phyloP scores from a whole-genome alignment of 2,888 invertebrate species.

The Zaprionus bogoriensis region DNA sequence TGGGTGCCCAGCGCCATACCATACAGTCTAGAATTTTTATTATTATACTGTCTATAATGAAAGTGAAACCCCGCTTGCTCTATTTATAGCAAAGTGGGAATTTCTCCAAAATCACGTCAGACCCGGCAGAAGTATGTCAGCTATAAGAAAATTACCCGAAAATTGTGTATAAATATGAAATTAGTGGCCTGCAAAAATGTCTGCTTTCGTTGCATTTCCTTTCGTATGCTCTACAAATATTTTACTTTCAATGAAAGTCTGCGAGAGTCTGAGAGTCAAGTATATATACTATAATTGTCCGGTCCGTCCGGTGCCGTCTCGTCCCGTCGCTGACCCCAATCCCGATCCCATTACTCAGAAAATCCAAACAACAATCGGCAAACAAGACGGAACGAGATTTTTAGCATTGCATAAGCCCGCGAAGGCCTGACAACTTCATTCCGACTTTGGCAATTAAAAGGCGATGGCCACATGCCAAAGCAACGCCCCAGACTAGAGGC shows the following conservation, averaged over 20 bases:
- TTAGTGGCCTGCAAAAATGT: constrained; percentile 36
- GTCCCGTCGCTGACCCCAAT: constrained; percentile 68
- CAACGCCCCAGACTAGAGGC: constrained; percentile 13
- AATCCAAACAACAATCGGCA: constrained; percentile 38
- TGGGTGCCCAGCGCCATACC: too few relatives aligned
- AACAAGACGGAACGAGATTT: constrained; percentile 54
- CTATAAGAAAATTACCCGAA: not conserved
- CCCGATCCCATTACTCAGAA: constrained; percentile 49
- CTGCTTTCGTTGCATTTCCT: constrained; percentile 72
- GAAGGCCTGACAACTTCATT: constrained; percentile 50
- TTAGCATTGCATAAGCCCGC: constrained; percentile 65
- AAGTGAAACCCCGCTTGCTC: too few relatives aligned
- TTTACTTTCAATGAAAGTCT: constrained; percentile 76
- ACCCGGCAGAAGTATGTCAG: not conserved
- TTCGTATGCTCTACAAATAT: constrained; percentile 70
- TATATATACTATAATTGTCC: too few relatives aligned
- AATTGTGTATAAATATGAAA: constrained; percentile 46
- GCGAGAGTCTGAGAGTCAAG: too few relatives aligned
- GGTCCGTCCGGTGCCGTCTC: too few relatives aligned
- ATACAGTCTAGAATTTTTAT: too few relatives aligned
- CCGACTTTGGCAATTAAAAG: constrained; percentile 45
- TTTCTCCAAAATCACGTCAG: not conserved
- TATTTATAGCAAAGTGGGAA: not conserved
- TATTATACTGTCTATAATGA: too few relatives aligned
- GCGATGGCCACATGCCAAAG: constrained; percentile 46